Base-by-base conservation (phyloP, 2,888 invertebrate species). In the Parnassius apollo region DNA sequence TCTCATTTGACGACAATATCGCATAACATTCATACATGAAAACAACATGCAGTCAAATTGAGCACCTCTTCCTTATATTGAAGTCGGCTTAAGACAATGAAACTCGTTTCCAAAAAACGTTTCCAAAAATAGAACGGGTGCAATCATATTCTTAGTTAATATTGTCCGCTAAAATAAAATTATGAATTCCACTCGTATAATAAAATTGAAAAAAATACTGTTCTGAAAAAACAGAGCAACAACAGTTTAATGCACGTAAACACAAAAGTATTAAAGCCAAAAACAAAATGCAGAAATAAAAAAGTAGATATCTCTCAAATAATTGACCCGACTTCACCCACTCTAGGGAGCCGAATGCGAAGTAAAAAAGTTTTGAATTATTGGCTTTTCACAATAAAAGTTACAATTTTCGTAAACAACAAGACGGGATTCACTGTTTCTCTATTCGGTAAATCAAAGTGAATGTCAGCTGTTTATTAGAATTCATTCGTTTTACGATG, bases 271-370 rank as follows among this genome's bases (percentile, higher is more conserved):
- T 42, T 49, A 9, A 42, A n/a, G 13, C 3, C 42, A 25, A 55
- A 63, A 55, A 50, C 64, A 44, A 55, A 59, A 59, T 71, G 69
- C 69, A 73, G 69, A 69, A 72, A 72, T 77, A 69, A 77, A 75
- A 74, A 75, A 78, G 76, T 78, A 76, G 72, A 78, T 75, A 78
- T 75, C 68, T 72, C 74, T 71, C 68, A 72, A 76, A 77, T 79
- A 78, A 83, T 80, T 78, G 76, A 71, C 72, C 70, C 65, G 71
- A 67, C 68, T 69, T 51, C 56, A 11, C 46, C 52, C 55, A 48
- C 55, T 22, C 22, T 35, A 46, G 45, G 50, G 61, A 50, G 46
- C 44, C 35, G 49, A 57, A 45, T 35, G 52, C 10, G 45, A 35
- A 56, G 42, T 48, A 48, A 59, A 57, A 56, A 65, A 60, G 57